Evolutionary conservation across 2,797 vertebrate species (phyloP).

Genomic region (Falco naumanni): DNA sequence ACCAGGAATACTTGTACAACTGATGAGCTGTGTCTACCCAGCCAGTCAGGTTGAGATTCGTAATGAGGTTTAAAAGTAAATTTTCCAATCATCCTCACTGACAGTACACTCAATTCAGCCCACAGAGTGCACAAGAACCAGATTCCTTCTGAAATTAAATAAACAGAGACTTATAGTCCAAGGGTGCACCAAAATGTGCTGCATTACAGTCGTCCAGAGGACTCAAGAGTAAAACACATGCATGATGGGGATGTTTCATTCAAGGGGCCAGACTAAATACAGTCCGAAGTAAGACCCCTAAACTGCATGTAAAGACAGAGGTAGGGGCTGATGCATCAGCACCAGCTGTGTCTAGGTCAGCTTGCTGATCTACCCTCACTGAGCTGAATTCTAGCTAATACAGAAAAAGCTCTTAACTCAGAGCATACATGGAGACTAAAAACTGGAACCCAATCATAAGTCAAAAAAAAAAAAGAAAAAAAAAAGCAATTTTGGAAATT

Average conservation of each 20-base stretch:
- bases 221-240: background rate
- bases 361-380: background rate
- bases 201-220: background rate
- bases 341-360: background rate
- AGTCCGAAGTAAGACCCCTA: background rate
- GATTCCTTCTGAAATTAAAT: background rate
- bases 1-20: background rate
- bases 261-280: background rate
- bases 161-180: background rate
- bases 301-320: background rate
- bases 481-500: background rate
- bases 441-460: rapidly evolving
- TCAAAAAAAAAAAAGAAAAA: background rate
- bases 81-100: background rate
- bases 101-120: background rate
- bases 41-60: background rate
- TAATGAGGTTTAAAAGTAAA: conserved; percentile 3
- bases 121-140: rapidly evolving
- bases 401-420: background rate
- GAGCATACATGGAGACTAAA: background rate
- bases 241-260: background rate
- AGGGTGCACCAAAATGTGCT: background rate
- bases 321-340: background rate
- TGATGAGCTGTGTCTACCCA: background rate
- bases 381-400: background rate